Evolutionary conservation across 2,888 invertebrate genomes (phyloP), one percentile per base, ranked within the genome.

Genomic region (Macrophya annulata): DNA sequence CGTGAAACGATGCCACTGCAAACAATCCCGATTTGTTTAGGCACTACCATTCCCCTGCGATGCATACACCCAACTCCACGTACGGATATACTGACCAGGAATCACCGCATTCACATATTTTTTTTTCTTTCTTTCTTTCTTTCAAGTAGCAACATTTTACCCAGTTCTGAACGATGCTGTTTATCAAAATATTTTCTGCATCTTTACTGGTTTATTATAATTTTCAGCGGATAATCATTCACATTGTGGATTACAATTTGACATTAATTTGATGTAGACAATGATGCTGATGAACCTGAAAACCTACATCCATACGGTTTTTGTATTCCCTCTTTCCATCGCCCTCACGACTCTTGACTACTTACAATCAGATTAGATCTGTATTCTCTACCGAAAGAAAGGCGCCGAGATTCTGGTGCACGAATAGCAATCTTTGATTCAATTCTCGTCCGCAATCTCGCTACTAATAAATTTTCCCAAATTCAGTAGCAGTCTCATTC

Each of bases 1-100:
- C 93, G 93, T 93, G 92, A 93, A 93, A 93, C 93, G 93, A 93
- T 92, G 93, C 93, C 92, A 92, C 91, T 91, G 93, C 93, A 93
- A 93, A 93, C 92, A 93, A 92, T 92, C 90, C 88, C 89, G 91
- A 92, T 93, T 93, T 93, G 92, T 93, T 93, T 93, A 93, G 92
- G 90, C 90, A 92, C 92, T 84, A 84, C 72, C 43, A 65, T 87
- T 84, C 71, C 76, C 55, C 86, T 86, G 86, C 87, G 87, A 87
- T 84, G 87, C 87, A 85, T 86, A 55, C 31, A 72, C 62, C 74
- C 83, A 86, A 31, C 86, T 79, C 81, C 84, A 83, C 65, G 25
- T 31, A 6, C 43, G 74, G 74, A 74, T 43, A 74, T 45, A 74
- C 37, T 79, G 37, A 65, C 85, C 81, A 43, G 43, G 74, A 45